Evolutionary conservation across 2,113 vertebrate species (phyloP).

Genomic region (Chaetodon auriga): DNA sequence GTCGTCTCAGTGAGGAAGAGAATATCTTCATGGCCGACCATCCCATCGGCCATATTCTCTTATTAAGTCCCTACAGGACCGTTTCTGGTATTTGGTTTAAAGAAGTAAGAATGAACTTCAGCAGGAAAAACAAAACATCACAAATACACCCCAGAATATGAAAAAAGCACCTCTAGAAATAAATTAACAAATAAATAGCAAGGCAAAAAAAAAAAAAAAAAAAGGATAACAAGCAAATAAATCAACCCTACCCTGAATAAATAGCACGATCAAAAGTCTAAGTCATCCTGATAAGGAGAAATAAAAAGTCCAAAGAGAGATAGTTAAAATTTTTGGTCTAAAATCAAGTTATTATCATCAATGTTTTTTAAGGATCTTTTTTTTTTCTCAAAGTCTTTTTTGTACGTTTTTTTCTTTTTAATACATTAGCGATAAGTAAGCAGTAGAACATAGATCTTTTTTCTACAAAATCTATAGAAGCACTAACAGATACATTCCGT

Average conservation of each 20-base stretch:
- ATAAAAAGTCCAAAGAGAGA: slow-evolving; percentile 81
- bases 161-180: slow-evolving; percentile 75
- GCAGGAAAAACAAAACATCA: slow-evolving; percentile 42
- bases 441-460: slow-evolving; percentile 89
- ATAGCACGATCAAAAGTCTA: slow-evolving; percentile 85
- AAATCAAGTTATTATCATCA: slow-evolving; percentile 90
- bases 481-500: slow-evolving; percentile 90
- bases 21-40: slow-evolving; percentile 22
- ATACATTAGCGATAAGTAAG: slow-evolving; percentile 89
- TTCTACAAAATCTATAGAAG: slow-evolving; percentile 90
- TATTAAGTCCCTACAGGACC: slow-evolving; percentile 50
- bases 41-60: slow-evolving; percentile 47
- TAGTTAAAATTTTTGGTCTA: slow-evolving; percentile 92
- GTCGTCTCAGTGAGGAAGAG: slow-evolving; percentile 51
- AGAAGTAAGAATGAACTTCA: slow-evolving; percentile 76
- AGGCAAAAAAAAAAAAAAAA: slow-evolving; percentile 64
- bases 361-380: slow-evolving; percentile 82
- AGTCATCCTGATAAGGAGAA: slow-evolving; percentile 68
- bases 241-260: slow-evolving; percentile 79
- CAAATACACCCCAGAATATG: slow-evolving; percentile 63
- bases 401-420: slow-evolving; percentile 82
- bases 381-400: slow-evolving; percentile 84
- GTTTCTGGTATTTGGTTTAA: slow-evolving; percentile 80
- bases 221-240: slow-evolving; percentile 55
- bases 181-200: slow-evolving; percentile 81